Percentiles rank a stretch among this genome's conserved stretches.
These are phyloP conservation scores for Drosophila paulistorum DNA, from an alignment of 1,140 invertebrate species.

Conservation along the genomic window DNA sequence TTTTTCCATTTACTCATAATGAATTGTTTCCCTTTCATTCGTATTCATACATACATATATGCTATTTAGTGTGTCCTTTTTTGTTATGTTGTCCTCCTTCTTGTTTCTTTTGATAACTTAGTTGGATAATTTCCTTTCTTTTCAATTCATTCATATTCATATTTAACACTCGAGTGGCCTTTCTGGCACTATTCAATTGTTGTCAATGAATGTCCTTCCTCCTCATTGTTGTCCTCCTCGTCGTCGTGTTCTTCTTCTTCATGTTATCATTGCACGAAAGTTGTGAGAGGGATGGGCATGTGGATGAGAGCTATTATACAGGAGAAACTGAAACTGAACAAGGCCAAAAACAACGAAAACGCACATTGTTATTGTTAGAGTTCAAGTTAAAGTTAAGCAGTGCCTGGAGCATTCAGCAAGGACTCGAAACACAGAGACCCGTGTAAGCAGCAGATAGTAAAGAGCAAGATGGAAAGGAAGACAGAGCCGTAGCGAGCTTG, in stretches of 20 bases:
- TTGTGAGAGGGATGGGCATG: background rate
- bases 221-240: constrained; percentile 33
- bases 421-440: constrained; percentile 28
- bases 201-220: constrained; percentile 34
- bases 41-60: too few species aligned
- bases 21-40: too few species aligned
- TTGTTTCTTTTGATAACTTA: background rate
- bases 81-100: too few species aligned
- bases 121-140: constrained; percentile 14
- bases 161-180: constrained; percentile 13
- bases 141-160: constrained; percentile 13
- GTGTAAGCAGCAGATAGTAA: background rate
- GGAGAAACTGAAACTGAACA: constrained; percentile 78
- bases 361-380: constrained; percentile 74
- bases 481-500: background rate
- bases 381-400: constrained; percentile 81
- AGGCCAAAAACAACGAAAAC: constrained; percentile 70
- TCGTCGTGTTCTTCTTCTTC: constrained; percentile 12
- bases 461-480: background rate
- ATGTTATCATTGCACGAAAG: constrained; percentile 16
- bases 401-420: constrained; percentile 55
- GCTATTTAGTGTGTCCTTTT: too few species aligned
- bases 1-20: too few species aligned
- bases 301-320: constrained; percentile 66
- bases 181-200: constrained; percentile 12